A percentile compares a stretch with the other conserved stretches of the same genome.
These are phyloP conservation scores for human (Homo sapiens) DNA, from an alignment of 2,113 vertebrate species.

Conservation along the genomic window DNA sequence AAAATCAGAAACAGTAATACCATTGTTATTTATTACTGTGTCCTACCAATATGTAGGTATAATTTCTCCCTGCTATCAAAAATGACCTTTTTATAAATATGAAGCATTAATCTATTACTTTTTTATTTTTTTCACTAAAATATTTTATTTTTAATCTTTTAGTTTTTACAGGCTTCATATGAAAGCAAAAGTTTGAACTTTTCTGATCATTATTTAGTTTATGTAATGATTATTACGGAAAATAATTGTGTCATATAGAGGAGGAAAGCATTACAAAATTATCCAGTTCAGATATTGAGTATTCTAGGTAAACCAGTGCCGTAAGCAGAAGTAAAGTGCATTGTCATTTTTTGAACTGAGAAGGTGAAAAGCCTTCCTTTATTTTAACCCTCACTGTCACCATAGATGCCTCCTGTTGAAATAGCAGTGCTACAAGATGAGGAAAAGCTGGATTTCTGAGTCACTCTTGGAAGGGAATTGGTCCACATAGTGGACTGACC, in stretches of 20 bases:
- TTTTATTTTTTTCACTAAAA: background rate
- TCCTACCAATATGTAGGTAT: background rate
- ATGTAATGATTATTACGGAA: background rate
- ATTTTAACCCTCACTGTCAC: background rate
- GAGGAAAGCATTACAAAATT: background rate
- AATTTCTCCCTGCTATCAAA: background rate
- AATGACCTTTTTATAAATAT: background rate
- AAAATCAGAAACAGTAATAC: background rate
- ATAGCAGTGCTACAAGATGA: background rate
- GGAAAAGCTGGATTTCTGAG: background rate
- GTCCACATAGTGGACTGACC: background rate
- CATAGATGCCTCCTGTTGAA: background rate
- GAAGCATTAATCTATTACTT: background rate
- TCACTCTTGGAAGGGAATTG: background rate
- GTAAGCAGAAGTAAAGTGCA: background rate
- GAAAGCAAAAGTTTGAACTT: conserved; percentile 4
- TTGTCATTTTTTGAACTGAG: background rate
- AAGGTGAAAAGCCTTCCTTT: background rate
- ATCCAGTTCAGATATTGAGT: background rate
- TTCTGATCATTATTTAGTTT: background rate
- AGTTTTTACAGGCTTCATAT: background rate
- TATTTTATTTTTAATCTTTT: background rate
- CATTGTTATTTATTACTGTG: background rate
- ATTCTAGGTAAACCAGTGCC: background rate
- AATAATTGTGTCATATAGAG: background rate